A percentile compares a stretch with the other conserved stretches of the same genome.
These are phyloP conservation scores for Hydra vulgaris DNA, from an alignment of 30 jellyfish, hydroid and myxozoan species.

Conservation along the genomic window DNA sequence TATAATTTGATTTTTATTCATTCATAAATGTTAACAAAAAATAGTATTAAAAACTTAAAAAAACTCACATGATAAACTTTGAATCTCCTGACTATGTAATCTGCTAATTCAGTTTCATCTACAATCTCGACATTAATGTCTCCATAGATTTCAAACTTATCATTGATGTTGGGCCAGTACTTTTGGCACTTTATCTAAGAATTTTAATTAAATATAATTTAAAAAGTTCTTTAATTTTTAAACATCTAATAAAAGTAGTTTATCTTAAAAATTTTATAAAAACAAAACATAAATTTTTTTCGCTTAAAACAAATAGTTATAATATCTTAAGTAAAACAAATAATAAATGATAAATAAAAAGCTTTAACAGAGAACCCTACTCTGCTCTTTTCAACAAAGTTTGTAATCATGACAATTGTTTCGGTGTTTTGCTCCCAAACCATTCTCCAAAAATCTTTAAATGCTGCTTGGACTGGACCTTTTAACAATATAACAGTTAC, in stretches of 20 bases:
- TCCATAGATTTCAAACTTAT: slow-evolving; percentile 50
- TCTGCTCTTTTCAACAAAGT: slow-evolving; percentile 74
- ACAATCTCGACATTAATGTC: slow-evolving; percentile 50
- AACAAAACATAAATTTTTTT: too few species aligned
- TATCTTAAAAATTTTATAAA: neutral
- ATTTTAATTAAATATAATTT: neutral
- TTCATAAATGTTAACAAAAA: too few species aligned
- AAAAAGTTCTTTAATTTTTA: neutral
- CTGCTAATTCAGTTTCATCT: slow-evolving; percentile 88
- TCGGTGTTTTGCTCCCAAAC: slow-evolving; percentile 93
- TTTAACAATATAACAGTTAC: neutral
- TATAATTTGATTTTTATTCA: too few species aligned
- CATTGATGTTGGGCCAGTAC: slow-evolving; percentile 80
- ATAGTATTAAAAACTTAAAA: neutral
- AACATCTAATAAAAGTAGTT: neutral
- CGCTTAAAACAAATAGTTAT: too few species aligned
- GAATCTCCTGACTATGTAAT: slow-evolving; percentile 62
- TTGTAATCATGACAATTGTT: slow-evolving; percentile 84
- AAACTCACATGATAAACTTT: slow-evolving; percentile 51
- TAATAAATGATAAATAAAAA: too few species aligned
- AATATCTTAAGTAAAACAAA: too few species aligned
- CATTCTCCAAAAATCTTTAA: slow-evolving; percentile 94
- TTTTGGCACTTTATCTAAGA: slow-evolving; percentile 80
- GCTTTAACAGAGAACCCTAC: too few species aligned
- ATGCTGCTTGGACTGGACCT: slow-evolving; percentile 95